Percentiles rank a stretch among this genome's conserved stretches.
These are phyloP conservation scores for Hirtodrosophila cameraria DNA, from an alignment of 2,888 invertebrate genomes.

Conservation along the genomic window DNA sequence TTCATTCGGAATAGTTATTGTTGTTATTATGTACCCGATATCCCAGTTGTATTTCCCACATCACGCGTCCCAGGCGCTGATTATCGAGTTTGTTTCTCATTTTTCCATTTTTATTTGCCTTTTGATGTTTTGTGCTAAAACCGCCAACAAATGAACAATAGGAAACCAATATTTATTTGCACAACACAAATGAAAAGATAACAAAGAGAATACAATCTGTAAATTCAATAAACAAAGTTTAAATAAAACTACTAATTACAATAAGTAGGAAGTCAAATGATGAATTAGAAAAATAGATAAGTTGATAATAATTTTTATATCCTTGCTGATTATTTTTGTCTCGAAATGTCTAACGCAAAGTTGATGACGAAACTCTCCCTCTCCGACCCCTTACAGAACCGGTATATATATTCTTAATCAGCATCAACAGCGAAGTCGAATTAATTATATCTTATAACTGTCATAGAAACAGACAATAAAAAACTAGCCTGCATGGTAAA, in stretches of 20 bases:
- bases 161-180: constrained; percentile 40
- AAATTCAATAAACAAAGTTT: constrained; percentile 28
- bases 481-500: no score
- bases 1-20: constrained; percentile 1
- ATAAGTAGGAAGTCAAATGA: background rate
- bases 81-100: constrained; percentile 25
- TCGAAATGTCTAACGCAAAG: no score
- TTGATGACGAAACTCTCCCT: no score
- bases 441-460: no score
- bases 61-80: constrained; percentile 2
- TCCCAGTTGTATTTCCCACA: background rate
- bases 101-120: constrained; percentile 51
- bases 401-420: no score
- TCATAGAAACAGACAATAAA: no score
- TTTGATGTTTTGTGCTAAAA: constrained; percentile 71
- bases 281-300: no score
- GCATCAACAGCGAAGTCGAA: no score
- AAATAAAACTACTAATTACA: background rate
- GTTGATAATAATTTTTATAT: no score
- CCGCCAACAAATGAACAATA: constrained; percentile 21
- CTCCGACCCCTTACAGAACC: no score
- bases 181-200: constrained; percentile 21
- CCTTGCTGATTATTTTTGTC: no score
- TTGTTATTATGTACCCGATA: background rate
- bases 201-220: constrained; percentile 6